Evolutionary conservation across 2,113 vertebrate genomes (phyloP), one percentile per base, ranked within the genome.

Genomic region (Rhinopomastus cyanomelas): DNA sequence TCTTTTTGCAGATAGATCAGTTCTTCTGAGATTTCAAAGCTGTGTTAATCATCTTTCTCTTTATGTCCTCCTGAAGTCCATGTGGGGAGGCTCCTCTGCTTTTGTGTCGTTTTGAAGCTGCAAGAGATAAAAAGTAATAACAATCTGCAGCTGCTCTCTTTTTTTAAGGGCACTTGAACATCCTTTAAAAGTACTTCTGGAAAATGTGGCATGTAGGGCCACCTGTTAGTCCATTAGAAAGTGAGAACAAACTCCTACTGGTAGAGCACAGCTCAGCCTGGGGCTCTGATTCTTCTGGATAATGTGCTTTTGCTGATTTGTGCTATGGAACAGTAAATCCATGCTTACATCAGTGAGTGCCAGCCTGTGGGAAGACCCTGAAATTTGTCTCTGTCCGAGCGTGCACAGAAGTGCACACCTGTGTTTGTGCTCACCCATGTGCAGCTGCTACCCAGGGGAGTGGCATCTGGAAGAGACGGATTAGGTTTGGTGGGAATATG

Each of bases 221-320:
- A 92, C 90, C 88, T 90, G 93, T 87, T 92, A 71, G 85, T 81
- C 42, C 60, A 74, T 87, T 93, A 88, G 64, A 91, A 91, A 93
- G 88, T 77, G 81, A 76, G 78, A 85, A 80, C 42, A 75, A 69
- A 36, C 48, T 79, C 64, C 68, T 62, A 37, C 30, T 74, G 81
- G 59, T 55, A 82, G 34, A 68, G 48, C 55, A 44, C 29, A 76
- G 74, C 88, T 72, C 83, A 75, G 51, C 66, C 42, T 59, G 19
- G 48, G 88, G 48, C 81, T 66, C 66, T 46, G 19, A 4, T 60
- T 89, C 78, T 89, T 59, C 56, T 52, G 59, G 59, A 48, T 87
- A 76, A 81, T 26, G 44, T 75, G n/a, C 30, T 88, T 81, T 86
- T 76, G 46, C 59, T 76, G 81, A 66, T 59, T 87, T 93, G 16